Evolutionary conservation across 2,888 invertebrate species (phyloP).

Genomic region (Cantharis rufa): DNA sequence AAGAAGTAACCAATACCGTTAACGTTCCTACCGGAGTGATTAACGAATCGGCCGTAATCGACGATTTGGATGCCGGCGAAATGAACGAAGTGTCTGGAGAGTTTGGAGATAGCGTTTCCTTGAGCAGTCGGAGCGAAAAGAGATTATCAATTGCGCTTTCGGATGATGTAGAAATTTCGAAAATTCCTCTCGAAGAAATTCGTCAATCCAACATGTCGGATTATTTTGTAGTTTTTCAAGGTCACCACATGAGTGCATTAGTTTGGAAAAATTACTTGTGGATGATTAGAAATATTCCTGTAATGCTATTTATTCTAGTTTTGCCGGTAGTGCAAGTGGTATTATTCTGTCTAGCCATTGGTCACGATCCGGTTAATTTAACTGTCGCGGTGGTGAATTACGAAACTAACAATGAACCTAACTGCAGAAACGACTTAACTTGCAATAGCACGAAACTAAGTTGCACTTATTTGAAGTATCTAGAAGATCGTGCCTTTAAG

Average conservation of each 20-base stretch:
- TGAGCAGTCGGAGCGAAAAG: conserved; percentile 69
- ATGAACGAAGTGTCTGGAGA: conserved; percentile 82
- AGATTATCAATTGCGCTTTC: conserved; percentile 13
- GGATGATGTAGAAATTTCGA: not conserved
- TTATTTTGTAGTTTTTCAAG: conserved; percentile 42
- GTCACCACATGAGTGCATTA: conserved; percentile 69
- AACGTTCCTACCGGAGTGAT: conserved; percentile 67
- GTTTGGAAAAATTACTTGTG: conserved; percentile 89
- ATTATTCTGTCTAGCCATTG: conserved; percentile 86
- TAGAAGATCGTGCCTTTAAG: conserved; percentile 68
- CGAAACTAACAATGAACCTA: conserved; percentile 59
- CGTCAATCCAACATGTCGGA: conserved; percentile 58
- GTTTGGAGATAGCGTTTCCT: conserved; percentile 83
- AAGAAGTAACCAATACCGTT: conserved; percentile 73
- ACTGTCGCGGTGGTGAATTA: conserved; percentile 80
- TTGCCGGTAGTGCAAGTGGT: conserved; percentile 85
- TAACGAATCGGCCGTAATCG: conserved; percentile 67
- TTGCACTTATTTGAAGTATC: conserved; percentile 74
- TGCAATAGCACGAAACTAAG: conserved; percentile 73
- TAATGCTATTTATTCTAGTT: conserved; percentile 83
- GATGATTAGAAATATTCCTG: conserved; percentile 81
- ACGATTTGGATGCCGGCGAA: conserved; percentile 72
- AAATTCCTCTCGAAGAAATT: conserved; percentile 65
- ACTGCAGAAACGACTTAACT: conserved; percentile 50
- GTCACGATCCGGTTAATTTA: conserved; percentile 80